Evolutionary conservation across 2,113 vertebrate genomes (phyloP), one percentile per base, ranked within the genome.

Genomic region (Pseudorectes ferrugineus): DNA sequence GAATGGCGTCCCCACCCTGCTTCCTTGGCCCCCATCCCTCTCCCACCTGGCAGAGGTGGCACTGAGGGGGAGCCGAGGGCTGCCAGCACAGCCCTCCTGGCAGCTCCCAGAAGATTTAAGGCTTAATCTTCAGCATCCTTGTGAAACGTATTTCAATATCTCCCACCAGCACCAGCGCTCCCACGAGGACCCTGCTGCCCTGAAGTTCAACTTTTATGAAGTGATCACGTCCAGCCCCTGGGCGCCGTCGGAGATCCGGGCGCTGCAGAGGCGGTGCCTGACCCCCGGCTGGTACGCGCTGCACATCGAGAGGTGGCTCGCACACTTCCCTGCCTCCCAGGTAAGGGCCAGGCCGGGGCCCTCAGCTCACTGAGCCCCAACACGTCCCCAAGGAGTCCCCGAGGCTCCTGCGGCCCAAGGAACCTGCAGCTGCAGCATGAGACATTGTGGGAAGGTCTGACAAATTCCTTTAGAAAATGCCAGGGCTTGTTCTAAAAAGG

Each of bases 251-350:
- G 98, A 99, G 78, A 97, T 99, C n/a, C 98, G 98, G 81, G 97
- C 98, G 28, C 98, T 99, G 46, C 99, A 99, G 97, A 98, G 94
- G 97, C 98, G 98, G 90, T 99, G 99, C 91, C 98, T 99, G 57
- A 61, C 96, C 4, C 99, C 99, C 0, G 99, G 99, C 11, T 98
- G 98, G 92, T 99, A 99, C 31, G 98, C 99, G 7, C 93, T 98
- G 55, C 99, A 99, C 76, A 98, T 99, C 19, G 98, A 99, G 85
- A 97, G 99, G 58, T 99, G 99, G 99, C 97, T 99, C 48, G 89
- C 97, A 7, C 95, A 99, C 96, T 99, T 98, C 85, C 96, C 99
- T 4, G 96, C 99, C 80, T 98, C 98, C 35, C 99, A 99, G 99
- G 99, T 99, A 98, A 96, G 1, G 42, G 10, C 57, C 29, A 7